These are phyloP conservation scores for Tonatia bakeri DNA, from an alignment of 2,113 vertebrate genomes.

Conservation along the genomic window DNA sequence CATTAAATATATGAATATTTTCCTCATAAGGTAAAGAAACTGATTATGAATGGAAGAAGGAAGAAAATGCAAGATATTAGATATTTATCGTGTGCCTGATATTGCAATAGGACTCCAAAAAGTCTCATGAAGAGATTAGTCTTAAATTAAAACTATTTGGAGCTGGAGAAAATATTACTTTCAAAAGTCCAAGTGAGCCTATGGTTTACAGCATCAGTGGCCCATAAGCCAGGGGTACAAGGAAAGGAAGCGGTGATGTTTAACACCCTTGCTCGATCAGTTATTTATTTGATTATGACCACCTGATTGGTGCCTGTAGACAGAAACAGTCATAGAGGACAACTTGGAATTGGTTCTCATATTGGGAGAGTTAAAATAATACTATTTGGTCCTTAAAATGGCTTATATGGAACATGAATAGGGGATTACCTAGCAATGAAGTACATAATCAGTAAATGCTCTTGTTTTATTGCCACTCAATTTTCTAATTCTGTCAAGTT, in stretches of 20 bases:
- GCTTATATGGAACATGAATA: background rate
- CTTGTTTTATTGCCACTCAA: background rate
- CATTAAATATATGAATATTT: background rate
- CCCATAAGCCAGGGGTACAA: background rate
- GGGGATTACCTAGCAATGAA: background rate
- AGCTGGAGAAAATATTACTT: background rate
- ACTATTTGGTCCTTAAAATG: background rate
- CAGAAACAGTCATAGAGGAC: background rate
- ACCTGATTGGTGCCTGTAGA: background rate
- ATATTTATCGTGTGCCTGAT: background rate
- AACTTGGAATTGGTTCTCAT: background rate
- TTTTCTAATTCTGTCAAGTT: background rate
- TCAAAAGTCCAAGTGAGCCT: background rate
- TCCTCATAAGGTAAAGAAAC: background rate
- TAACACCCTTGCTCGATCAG: background rate
- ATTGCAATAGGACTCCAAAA: background rate
- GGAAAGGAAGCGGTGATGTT: background rate
- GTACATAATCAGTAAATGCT: background rate
- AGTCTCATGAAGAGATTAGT: background rate
- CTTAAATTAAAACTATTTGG: background rate
- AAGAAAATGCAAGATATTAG: conserved; percentile 23
- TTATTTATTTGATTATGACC: background rate
- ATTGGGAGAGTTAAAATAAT: background rate
- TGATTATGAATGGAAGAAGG: background rate
- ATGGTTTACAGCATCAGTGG: background rate